Conservation (phyloP, 2,113 vertebrate genomes). For the Regulus satrapa region DNA sequence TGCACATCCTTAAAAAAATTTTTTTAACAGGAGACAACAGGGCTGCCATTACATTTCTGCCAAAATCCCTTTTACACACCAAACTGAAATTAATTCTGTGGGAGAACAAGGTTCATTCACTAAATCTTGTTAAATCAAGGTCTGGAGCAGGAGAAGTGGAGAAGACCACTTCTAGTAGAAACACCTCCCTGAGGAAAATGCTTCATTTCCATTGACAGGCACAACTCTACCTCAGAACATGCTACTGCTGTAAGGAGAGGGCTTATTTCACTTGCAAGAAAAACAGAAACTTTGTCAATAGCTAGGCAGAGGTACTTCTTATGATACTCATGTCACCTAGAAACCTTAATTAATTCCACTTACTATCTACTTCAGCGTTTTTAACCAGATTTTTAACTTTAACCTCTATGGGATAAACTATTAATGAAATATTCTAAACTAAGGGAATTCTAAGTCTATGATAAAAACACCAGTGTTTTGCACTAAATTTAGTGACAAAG, state of each 20-base stretch:
- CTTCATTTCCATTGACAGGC: neutral
- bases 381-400: neutral
- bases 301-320: neutral
- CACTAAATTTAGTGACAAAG: neutral
- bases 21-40: neutral
- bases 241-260: neutral
- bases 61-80: neutral
- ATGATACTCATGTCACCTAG: neutral
- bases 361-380: neutral
- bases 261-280: neutral
- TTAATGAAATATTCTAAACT: neutral
- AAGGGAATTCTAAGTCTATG: neutral
- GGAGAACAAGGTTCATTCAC: neutral
- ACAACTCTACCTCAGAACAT: neutral
- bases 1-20: neutral
- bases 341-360: neutral
- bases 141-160: neutral
- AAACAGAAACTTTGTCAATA: neutral
- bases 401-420: neutral
- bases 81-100: neutral
- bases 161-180: neutral
- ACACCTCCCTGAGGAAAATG: neutral
- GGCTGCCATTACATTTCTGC: neutral
- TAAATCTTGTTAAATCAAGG: neutral
- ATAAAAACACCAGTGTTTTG: neutral